Evolutionary conservation across 2,888 invertebrate genomes (phyloP).

Genomic region (Ormyrus pomaceus): DNA sequence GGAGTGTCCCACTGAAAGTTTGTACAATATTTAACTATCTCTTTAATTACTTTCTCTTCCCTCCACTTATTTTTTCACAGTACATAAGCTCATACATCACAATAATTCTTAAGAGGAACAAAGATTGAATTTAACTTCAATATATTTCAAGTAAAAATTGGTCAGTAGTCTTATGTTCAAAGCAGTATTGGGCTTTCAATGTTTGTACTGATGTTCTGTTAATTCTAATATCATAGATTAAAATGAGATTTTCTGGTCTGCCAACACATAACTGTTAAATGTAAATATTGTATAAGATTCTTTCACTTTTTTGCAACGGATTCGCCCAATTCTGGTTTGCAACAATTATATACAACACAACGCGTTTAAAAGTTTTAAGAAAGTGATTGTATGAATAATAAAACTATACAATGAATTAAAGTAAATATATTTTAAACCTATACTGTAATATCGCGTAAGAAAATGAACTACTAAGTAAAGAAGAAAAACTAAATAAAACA

Average conservation of each 20-base stretch:
- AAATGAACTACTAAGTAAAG: conserved; percentile 26
- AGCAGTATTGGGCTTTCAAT: conserved; percentile 1
- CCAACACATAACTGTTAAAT: not conserved
- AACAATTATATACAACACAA: conserved; percentile 10
- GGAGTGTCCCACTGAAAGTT: conserved; percentile 58
- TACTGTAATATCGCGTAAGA: not conserved
- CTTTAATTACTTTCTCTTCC: conserved; percentile 47
- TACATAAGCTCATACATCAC: conserved; percentile 56
- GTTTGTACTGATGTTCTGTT: not conserved
- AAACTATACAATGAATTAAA: not conserved
- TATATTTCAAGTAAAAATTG: conserved; percentile 38
- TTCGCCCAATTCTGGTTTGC: conserved; percentile 27
- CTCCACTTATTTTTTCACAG: conserved; percentile 42
- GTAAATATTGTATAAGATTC: not conserved
- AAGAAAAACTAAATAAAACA: conserved; percentile 34
- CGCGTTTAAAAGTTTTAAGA: conserved; percentile 3
- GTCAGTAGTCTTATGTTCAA: conserved; percentile 12
- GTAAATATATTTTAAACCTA: conserved; percentile 7
- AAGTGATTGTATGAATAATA: conserved; percentile 1
- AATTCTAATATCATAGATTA: not conserved
- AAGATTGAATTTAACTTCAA: conserved; percentile 47
- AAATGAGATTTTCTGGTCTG: not conserved
- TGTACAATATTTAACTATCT: conserved; percentile 48
- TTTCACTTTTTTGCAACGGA: not conserved
- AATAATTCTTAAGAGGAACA: conserved; percentile 47